phyloP scores from a whole-genome alignment of 2,113 vertebrate species.

The Daphoenositta chrysoptera region DNA sequence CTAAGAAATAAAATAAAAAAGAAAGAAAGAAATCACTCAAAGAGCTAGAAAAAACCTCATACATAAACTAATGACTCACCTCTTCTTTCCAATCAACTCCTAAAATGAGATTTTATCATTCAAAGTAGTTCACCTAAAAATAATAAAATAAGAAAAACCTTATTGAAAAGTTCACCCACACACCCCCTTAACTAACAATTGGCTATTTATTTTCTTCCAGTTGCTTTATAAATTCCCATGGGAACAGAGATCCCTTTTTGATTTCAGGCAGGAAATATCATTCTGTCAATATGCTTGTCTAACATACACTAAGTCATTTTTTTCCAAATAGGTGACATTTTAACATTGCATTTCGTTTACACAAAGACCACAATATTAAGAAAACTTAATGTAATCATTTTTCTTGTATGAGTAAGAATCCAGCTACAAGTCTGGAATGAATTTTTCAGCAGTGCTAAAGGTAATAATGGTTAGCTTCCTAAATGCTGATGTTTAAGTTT shows the following conservation, averaged over 20 bases:
- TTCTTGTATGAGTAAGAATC: constrained; percentile 49
- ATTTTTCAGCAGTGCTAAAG: constrained; percentile 34
- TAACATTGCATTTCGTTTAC: constrained; percentile 39
- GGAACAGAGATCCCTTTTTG: constrained; percentile 46
- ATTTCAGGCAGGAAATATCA: constrained; percentile 62
- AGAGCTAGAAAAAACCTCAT: background rate
- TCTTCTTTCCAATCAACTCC: constrained; percentile 12
- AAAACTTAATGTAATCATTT: constrained; percentile 46
- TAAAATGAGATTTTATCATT: constrained; percentile 18
- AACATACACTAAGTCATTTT: constrained; percentile 33
- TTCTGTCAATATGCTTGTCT: constrained; percentile 51
- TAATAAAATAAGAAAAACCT: constrained; percentile 1
- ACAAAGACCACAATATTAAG: constrained; percentile 50
- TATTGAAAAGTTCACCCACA: background rate
- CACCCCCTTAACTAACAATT: background rate
- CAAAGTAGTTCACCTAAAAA: constrained; percentile 1
- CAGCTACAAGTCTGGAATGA: constrained; percentile 48
- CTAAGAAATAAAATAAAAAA: background rate
- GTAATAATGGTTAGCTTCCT: constrained; percentile 34
- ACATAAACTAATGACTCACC: background rate
- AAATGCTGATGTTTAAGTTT: constrained; percentile 15
- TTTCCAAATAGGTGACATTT: constrained; percentile 52
- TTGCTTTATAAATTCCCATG: constrained; percentile 31
- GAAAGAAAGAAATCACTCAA: background rate
- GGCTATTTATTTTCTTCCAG: constrained; percentile 56